Conservation (phyloP, 2,888 invertebrate genomes). For the Lycaena phlaeas region DNA sequence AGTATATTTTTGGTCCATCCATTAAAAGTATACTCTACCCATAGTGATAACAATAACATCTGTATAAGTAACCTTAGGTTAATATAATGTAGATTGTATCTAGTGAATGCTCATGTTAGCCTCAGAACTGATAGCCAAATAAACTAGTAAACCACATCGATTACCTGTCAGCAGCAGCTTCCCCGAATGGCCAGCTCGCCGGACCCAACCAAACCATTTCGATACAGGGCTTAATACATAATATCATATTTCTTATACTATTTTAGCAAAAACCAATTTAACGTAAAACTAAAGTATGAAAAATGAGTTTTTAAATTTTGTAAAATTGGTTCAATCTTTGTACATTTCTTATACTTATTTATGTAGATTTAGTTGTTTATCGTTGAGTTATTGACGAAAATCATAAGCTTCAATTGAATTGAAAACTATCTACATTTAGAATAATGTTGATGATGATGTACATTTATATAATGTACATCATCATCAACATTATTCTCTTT, state of each 20-base stretch:
- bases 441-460: too few relatives aligned
- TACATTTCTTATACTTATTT: background rate
- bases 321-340: background rate
- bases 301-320: background rate
- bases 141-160: conserved; percentile 69
- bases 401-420: too few relatives aligned
- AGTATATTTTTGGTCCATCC: too few relatives aligned
- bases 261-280: conserved; percentile 8
- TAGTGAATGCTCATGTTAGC: conserved; percentile 1
- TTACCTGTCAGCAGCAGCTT: conserved; percentile 66
- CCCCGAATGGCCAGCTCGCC: conserved; percentile 50
- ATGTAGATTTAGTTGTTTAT: background rate
- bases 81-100: background rate
- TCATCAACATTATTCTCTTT: too few relatives aligned
- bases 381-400: too few relatives aligned
- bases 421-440: too few relatives aligned
- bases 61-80: background rate
- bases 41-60: background rate
- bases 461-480: too few relatives aligned
- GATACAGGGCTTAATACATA: conserved; percentile 11
- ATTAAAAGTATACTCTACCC: too few relatives aligned
- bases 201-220: conserved; percentile 31
- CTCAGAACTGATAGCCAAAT: conserved; percentile 59
- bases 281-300: conserved; percentile 8
- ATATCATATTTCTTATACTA: conserved; percentile 11